Evolutionary conservation across 2,797 vertebrate species (phyloP).

Genomic region (Sebastes hopkinsi): DNA sequence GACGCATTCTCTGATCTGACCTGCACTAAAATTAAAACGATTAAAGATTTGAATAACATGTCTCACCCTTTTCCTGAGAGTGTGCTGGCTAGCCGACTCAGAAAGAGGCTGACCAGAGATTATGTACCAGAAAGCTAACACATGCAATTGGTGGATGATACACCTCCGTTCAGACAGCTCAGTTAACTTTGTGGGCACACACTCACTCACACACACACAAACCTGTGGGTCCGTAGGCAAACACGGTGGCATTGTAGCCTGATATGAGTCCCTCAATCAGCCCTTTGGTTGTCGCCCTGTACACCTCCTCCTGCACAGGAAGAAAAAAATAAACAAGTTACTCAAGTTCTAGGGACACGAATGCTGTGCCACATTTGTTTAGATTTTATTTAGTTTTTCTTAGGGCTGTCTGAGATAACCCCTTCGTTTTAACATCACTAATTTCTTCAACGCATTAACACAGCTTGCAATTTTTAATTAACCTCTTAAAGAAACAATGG

Average conservation of each 20-base stretch:
- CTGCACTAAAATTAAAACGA: constrained; percentile 8
- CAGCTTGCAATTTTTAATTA: too few relatives aligned
- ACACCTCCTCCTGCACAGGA: constrained; percentile 88
- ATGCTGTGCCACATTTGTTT: neutral
- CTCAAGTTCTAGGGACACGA: neutral
- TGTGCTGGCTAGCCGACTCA: constrained; percentile 11
- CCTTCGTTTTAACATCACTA: too few relatives aligned
- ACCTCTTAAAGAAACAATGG: too few relatives aligned
- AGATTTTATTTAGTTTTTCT: neutral
- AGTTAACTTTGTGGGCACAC: neutral
- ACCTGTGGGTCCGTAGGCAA: constrained; percentile 96
- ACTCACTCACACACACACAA: constrained; percentile 27
- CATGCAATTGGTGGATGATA: neutral
- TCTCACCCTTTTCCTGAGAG: constrained; percentile 1
- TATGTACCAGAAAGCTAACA: neutral
- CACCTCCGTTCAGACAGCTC: neutral
- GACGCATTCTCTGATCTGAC: constrained; percentile 49
- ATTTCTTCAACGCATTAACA: too few relatives aligned
- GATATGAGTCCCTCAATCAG: constrained; percentile 91
- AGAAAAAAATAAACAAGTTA: neutral
- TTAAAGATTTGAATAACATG: neutral
- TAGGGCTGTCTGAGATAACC: too few relatives aligned
- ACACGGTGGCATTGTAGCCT: constrained; percentile 93
- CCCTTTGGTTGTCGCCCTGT: constrained; percentile 89
- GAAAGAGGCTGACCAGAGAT: neutral